A percentile compares a stretch with the other conserved stretches of the same genome.
phyloP scores from a whole-genome alignment of 2,888 invertebrate species.

The Caenorhabditis sp. region DNA sequence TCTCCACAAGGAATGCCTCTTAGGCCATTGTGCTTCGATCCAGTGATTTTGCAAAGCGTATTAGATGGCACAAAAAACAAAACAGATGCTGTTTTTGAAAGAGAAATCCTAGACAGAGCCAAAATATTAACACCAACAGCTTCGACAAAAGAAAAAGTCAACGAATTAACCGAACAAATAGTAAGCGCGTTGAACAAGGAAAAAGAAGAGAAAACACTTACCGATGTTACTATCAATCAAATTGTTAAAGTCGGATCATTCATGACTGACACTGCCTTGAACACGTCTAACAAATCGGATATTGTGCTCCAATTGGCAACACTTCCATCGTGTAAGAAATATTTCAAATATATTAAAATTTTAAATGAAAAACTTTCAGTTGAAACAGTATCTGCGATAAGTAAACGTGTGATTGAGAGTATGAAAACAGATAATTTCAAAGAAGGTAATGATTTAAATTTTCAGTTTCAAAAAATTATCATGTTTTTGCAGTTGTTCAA shows the following conservation, averaged over 20 bases:
- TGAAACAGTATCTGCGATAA: slow-evolving; percentile 90
- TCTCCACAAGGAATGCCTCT: background rate
- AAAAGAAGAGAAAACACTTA: slow-evolving; percentile 6
- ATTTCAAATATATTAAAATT: slow-evolving; percentile 5
- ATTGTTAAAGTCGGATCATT: slow-evolving; percentile 24
- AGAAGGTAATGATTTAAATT: slow-evolving; percentile 6
- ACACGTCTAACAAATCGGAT: slow-evolving; percentile 38
- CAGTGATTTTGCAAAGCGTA: slow-evolving; percentile 3
- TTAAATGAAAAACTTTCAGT: slow-evolving; percentile 73
- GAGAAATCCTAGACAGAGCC: slow-evolving; percentile 18
- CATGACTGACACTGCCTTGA: slow-evolving; percentile 14
- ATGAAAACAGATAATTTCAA: slow-evolving; percentile 76
- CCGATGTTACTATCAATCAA: slow-evolving; percentile 6
- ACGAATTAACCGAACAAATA: slow-evolving; percentile 12
- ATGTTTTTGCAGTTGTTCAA: background rate
- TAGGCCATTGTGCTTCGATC: slow-evolving; percentile 10
- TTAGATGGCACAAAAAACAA: slow-evolving; percentile 9
- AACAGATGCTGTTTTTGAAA: slow-evolving; percentile 5
- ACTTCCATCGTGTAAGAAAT: slow-evolving; percentile 47
- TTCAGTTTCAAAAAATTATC: too few species aligned
- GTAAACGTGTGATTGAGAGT: slow-evolving; percentile 86
- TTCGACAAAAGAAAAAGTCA: background rate
- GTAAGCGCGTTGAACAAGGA: slow-evolving; percentile 14
- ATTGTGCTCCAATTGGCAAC: slow-evolving; percentile 50
- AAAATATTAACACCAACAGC: slow-evolving; percentile 11